Evolutionary conservation across 2,113 vertebrate species (phyloP).

Genomic region (Varanus komodoensis): DNA sequence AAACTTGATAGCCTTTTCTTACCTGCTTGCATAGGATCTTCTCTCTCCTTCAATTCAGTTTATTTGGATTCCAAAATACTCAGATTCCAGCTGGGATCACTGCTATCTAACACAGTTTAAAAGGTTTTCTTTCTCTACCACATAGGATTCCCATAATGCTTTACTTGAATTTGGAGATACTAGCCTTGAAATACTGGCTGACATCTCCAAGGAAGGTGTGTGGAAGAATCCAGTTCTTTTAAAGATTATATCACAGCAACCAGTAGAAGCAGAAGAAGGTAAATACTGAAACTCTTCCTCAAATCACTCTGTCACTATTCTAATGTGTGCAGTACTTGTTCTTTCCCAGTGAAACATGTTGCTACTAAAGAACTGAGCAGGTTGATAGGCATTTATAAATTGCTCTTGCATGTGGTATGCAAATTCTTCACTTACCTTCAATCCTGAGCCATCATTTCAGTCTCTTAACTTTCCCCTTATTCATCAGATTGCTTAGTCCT

Average conservation of each 20-base stretch:
- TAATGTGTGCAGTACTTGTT: conserved; percentile 21
- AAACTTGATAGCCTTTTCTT: background rate
- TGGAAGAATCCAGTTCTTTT: conserved; percentile 94
- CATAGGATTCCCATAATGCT: conserved; percentile 87
- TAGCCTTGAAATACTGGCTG: conserved; percentile 92
- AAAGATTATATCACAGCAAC: conserved; percentile 89
- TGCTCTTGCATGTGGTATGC: background rate
- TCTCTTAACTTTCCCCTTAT: background rate
- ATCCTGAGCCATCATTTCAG: conserved; percentile 20
- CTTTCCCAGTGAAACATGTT: background rate
- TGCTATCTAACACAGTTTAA: background rate
- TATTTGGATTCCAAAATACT: background rate
- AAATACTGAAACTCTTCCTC: conserved; percentile 24
- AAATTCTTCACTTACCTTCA: background rate
- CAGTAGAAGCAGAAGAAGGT: conserved; percentile 90
- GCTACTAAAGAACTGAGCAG: background rate
- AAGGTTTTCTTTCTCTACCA: background rate
- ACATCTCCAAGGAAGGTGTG: conserved; percentile 91
- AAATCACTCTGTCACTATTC: background rate
- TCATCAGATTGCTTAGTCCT: background rate
- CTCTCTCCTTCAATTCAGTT: background rate
- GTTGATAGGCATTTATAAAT: background rate
- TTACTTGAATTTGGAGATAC: conserved; percentile 94
- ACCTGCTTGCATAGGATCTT: background rate
- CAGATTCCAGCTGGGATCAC: background rate